Conservation (phyloP, 2,113 vertebrate species). For the Pristiophorus japonicus region DNA sequence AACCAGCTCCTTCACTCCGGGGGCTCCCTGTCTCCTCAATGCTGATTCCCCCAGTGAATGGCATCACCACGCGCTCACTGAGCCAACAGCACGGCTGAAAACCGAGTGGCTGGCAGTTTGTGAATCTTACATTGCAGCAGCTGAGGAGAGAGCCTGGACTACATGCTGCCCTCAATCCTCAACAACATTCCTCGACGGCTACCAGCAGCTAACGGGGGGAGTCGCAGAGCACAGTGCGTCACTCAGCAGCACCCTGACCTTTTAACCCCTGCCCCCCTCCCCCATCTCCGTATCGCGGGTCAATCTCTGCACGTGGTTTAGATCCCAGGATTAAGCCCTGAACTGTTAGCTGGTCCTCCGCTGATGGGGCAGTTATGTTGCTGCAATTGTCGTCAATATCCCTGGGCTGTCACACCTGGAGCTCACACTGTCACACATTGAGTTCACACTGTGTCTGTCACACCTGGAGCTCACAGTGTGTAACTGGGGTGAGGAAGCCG, state of each 20-base stretch:
- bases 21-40: background rate
- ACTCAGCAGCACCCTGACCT: background rate
- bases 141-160: background rate
- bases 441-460: too few species aligned
- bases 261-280: background rate
- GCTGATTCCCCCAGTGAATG: background rate
- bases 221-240: background rate
- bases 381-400: background rate
- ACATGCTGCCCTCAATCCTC: background rate
- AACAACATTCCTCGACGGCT: background rate
- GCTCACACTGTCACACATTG: too few species aligned
- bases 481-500: too few species aligned
- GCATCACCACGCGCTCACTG: background rate
- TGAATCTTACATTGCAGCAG: background rate
- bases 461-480: too few species aligned
- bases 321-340: background rate
- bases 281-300: background rate
- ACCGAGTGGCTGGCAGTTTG: background rate
- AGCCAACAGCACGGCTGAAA: background rate
- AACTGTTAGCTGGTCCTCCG: background rate
- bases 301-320: too few species aligned
- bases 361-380: background rate
- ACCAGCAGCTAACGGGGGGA: background rate
- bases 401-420: background rate
- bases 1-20: background rate